Evolutionary conservation across 2,113 vertebrate genomes (phyloP).

Genomic region (Sinocyclocheilus grahami): DNA sequence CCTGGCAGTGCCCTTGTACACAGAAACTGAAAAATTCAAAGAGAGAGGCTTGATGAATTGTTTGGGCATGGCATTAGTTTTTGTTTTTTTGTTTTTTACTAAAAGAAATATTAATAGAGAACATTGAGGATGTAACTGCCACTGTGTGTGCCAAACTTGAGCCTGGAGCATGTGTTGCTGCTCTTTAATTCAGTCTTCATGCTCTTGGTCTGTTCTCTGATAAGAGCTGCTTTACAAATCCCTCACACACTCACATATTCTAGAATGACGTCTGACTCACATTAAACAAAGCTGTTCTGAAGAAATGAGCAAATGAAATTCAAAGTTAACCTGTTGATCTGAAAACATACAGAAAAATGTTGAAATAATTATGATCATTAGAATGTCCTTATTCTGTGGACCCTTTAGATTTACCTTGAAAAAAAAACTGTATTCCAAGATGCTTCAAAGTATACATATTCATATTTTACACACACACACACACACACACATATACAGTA

Average conservation of each 20-base stretch:
- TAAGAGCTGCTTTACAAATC: constrained; percentile 43
- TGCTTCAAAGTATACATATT: too few species aligned
- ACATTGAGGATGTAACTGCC: background rate
- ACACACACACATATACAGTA: too few species aligned
- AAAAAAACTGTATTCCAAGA: background rate
- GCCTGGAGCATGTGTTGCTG: constrained; percentile 1
- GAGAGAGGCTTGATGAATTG: background rate
- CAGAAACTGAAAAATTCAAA: background rate
- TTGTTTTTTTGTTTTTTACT: background rate
- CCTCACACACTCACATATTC: constrained; percentile 12
- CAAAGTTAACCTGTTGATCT: background rate
- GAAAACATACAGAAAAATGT: background rate
- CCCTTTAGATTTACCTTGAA: too few species aligned
- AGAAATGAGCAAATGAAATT: background rate
- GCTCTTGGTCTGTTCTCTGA: constrained; percentile 16
- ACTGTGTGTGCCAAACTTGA: background rate
- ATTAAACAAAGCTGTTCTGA: background rate
- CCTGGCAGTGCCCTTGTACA: background rate
- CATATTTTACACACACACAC: too few species aligned
- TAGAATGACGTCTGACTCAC: background rate
- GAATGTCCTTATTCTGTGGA: too few species aligned
- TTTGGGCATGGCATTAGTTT: too few species aligned
- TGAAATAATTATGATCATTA: background rate
- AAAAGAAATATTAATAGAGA: background rate
- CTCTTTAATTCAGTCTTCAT: constrained; percentile 11